These are phyloP conservation scores for Zoanthus sansibaricus DNA, from an alignment of 92 coral and sea anemone genomes.

Conservation along the genomic window DNA sequence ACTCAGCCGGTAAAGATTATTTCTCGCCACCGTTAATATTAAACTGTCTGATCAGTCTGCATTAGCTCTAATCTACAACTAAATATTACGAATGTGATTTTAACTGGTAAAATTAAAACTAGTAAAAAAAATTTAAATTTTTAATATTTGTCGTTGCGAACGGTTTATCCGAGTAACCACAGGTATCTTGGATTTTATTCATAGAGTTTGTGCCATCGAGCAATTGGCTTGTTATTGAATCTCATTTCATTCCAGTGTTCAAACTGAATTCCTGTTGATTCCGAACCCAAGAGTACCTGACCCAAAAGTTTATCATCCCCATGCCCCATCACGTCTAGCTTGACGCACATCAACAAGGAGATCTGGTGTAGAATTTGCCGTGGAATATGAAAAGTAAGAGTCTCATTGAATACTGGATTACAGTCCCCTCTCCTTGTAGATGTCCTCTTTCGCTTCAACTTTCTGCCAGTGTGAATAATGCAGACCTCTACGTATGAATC, in stretches of 20 bases:
- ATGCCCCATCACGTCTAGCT: constrained; percentile 59
- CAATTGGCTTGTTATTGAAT: constrained; percentile 87
- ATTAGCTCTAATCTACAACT: too few species aligned
- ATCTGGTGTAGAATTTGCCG: constrained; percentile 88
- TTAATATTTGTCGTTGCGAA: not conserved
- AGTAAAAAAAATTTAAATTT: not conserved
- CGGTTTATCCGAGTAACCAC: not conserved
- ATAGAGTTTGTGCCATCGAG: constrained; percentile 93
- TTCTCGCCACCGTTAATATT: too few species aligned
- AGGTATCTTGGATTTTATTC: not conserved
- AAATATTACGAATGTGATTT: not conserved
- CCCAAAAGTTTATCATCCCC: constrained; percentile 74
- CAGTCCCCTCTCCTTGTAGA: constrained; percentile 56
- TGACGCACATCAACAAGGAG: constrained; percentile 76
- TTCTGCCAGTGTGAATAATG: constrained; percentile 72
- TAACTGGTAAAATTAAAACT: not conserved
- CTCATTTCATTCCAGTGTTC: constrained; percentile 99
- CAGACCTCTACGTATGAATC: constrained; percentile 86
- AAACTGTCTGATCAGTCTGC: too few species aligned
- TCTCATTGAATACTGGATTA: constrained; percentile 90
- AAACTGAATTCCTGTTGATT: constrained; percentile 88
- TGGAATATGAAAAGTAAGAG: constrained; percentile 91
- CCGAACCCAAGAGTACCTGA: constrained; percentile 88
- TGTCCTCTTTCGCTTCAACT: constrained; percentile 79
- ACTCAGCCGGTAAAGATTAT: too few species aligned